These are phyloP conservation scores for Sebastes melanostomus DNA, from an alignment of 2,797 vertebrate species.

Conservation along the genomic window DNA sequence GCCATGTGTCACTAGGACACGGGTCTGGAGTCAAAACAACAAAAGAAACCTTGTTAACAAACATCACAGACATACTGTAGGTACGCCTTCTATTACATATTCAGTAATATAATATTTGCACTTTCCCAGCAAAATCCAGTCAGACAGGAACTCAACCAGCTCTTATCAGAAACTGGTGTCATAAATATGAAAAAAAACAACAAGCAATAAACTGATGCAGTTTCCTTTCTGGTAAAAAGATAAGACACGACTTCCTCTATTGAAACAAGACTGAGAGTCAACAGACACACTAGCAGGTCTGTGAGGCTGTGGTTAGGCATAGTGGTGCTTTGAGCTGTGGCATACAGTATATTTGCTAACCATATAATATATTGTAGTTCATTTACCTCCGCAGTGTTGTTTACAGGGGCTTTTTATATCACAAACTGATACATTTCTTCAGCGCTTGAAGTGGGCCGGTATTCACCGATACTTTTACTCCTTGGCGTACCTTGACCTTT, in stretches of 20 bases:
- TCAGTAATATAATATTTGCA: not conserved
- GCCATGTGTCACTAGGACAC: slow-evolving; percentile 93
- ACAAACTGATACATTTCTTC: no score
- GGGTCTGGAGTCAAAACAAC: slow-evolving; percentile 82
- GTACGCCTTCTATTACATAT: not conserved
- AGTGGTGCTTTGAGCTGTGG: not conserved
- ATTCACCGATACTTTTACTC: no score
- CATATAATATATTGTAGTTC: not conserved
- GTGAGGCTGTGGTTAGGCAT: not conserved
- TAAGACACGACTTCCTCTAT: not conserved
- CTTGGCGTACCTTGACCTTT: no score
- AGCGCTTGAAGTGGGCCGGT: no score
- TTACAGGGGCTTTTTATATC: not conserved
- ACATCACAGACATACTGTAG: not conserved
- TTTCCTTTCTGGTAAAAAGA: slow-evolving; percentile 5
- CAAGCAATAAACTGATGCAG: not conserved
- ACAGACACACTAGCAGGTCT: not conserved
- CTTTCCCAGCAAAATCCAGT: not conserved
- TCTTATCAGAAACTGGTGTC: not conserved
- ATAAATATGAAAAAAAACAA: slow-evolving; percentile 6
- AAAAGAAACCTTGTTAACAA: not conserved
- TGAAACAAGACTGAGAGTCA: not conserved
- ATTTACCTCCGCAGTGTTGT: not conserved
- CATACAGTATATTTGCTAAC: not conserved
- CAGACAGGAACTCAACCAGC: not conserved